A percentile compares a stretch with the other conserved stretches of the same genome.
Conservation (phyloP, 1,140 invertebrate species). For the Brachionus angularis region DNA sequence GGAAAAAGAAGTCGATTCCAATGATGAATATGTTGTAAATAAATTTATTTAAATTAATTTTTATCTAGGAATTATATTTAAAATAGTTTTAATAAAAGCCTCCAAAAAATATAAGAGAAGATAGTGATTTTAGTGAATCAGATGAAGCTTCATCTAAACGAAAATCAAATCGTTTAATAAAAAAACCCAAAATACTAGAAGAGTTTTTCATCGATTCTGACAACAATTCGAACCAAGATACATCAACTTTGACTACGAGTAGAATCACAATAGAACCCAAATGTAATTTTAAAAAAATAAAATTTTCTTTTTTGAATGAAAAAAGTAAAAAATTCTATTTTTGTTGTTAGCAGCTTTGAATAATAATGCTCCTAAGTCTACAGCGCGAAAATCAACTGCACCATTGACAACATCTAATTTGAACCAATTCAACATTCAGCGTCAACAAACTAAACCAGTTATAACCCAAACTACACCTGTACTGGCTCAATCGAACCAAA, state of each 20-base stretch:
- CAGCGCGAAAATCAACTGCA: constrained; percentile 17
- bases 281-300: no score
- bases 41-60: no score
- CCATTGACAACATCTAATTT: background rate
- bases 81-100: no score
- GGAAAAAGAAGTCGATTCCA: background rate
- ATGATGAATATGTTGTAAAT: background rate
- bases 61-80: no score
- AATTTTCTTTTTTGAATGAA: no score
- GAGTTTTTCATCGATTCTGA: background rate
- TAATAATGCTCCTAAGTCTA: constrained; percentile 1
- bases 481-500: no score
- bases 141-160: background rate
- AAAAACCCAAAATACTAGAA: background rate
- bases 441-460: background rate
- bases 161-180: background rate
- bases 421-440: background rate
- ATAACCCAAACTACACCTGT: background rate
- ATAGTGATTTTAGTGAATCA: background rate
- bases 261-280: constrained; percentile 37
- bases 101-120: background rate
- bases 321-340: no score
- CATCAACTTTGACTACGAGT: background rate
- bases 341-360: no score
- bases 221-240: background rate